phyloP scores from a whole-genome alignment of 1,140 invertebrate species.

The Trypoxylus dichotomus region DNA sequence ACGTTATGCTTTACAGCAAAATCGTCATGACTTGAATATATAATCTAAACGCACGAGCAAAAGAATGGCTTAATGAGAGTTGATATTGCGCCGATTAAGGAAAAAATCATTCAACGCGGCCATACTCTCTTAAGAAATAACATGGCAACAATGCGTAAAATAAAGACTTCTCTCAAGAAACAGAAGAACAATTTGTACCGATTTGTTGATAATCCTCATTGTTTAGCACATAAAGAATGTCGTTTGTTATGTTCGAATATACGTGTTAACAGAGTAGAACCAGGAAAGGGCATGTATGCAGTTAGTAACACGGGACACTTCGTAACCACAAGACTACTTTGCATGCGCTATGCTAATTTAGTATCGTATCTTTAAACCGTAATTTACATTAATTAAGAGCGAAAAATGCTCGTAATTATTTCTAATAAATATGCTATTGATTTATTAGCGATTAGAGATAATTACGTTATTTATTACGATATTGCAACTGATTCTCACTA shows the following conservation, averaged over 20 bases:
- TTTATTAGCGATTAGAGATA: conserved; percentile 8
- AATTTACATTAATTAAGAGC: conserved; percentile 23
- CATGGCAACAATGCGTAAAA: neutral
- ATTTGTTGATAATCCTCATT: conserved; percentile 32
- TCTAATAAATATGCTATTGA: conserved; percentile 21
- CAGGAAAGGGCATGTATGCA: conserved; percentile 4
- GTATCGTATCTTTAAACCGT: conserved; percentile 4
- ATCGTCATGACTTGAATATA: conserved; percentile 6
- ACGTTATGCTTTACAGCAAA: conserved; percentile 25
- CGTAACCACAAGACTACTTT: conserved; percentile 12
- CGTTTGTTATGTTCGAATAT: conserved; percentile 6
- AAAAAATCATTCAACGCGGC: neutral
- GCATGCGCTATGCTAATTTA: conserved; percentile 16
- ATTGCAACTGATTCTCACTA: neutral
- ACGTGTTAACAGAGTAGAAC: conserved; percentile 9
- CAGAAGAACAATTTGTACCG: conserved; percentile 33
- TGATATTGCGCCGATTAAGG: conserved; percentile 2
- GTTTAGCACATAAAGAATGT: conserved; percentile 34
- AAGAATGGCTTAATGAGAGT: neutral
- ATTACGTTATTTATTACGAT: conserved; percentile 10
- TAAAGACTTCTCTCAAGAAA: conserved; percentile 23
- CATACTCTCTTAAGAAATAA: neutral
- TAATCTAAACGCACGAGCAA: neutral
- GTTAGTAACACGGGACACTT: neutral
- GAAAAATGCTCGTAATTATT: conserved; percentile 18